phyloP scores from a whole-genome alignment of 64 coral and sea anemone genomes.

The Pocillopora verrucosa region DNA sequence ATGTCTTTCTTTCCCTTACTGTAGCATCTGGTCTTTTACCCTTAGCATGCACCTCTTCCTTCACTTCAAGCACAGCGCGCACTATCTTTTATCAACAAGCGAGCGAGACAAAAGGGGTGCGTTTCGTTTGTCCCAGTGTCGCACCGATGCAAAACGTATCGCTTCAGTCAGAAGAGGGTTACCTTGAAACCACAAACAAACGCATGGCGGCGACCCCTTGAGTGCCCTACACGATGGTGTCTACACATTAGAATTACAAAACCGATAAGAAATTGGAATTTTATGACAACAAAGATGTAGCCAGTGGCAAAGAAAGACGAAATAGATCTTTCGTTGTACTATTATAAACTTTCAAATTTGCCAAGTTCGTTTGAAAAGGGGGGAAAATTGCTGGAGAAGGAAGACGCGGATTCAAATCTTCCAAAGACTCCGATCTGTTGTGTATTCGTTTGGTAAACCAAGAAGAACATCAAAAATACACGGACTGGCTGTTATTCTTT shows the following conservation, averaged over 20 bases:
- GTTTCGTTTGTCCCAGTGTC: neutral
- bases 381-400: neutral
- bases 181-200: slow-evolving; percentile 3
- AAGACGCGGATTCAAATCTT: neutral
- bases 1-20: neutral
- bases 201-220: neutral
- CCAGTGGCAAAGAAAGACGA: neutral
- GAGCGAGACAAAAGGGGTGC: neutral
- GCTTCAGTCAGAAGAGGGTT: neutral
- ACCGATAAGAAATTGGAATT: slow-evolving; percentile 28
- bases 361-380: neutral
- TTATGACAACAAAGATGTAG: neutral
- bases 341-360: neutral
- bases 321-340: neutral
- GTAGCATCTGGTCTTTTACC: neutral
- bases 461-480: neutral
- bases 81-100: neutral
- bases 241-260: slow-evolving; percentile 53
- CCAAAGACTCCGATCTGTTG: neutral
- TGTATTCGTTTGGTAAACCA: neutral
- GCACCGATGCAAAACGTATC: neutral
- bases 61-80: no score
- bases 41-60: neutral
- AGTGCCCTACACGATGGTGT: neutral
- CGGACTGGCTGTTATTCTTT: neutral